Percentiles rank a stretch among this genome's conserved stretches.
Evolutionary conservation across 1,140 invertebrate genomes (phyloP).

Genomic region (Drosophila tristis): DNA sequence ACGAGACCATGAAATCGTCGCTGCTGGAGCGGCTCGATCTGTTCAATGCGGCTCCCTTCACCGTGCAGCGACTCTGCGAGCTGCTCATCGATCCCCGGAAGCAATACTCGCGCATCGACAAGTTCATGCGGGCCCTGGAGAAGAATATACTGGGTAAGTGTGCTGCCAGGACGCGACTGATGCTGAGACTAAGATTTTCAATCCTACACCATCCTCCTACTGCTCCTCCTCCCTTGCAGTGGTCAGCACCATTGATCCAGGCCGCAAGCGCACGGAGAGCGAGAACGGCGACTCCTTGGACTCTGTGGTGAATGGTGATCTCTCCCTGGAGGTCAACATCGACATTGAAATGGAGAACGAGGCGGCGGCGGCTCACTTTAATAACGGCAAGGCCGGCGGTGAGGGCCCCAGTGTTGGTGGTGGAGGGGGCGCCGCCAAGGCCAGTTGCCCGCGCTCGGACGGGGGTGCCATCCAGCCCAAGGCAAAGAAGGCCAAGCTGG

Average conservation of each 20-base stretch:
- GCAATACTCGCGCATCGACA: conserved; percentile 97
- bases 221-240: conserved; percentile 85
- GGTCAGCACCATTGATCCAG: conserved; percentile 96
- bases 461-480: conserved; percentile 57
- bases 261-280: conserved; percentile 86
- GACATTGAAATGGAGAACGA: conserved; percentile 89
- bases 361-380: conserved; percentile 84
- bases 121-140: conserved; percentile 97
- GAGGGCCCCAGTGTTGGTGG: conserved; percentile 12
- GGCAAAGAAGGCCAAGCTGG: conserved; percentile 77
- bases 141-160: conserved; percentile 91
- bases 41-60: conserved; percentile 96
- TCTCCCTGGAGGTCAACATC: conserved; percentile 88
- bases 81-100: conserved; percentile 94
- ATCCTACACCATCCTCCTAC: no score
- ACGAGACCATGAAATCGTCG: conserved; percentile 93
- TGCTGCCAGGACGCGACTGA: no score
- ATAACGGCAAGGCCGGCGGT: conserved; percentile 74
- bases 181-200: background rate
- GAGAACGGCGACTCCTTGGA: conserved; percentile 89
- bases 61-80: conserved; percentile 97
- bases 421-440: conserved; percentile 35
- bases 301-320: conserved; percentile 86
- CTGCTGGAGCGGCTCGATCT: conserved; percentile 93
- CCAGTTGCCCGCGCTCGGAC: conserved; percentile 56